Evolutionary conservation across 2,797 vertebrate genomes (phyloP), one percentile per base, ranked within the genome.

Genomic region (Amblyraja radiata): DNA sequence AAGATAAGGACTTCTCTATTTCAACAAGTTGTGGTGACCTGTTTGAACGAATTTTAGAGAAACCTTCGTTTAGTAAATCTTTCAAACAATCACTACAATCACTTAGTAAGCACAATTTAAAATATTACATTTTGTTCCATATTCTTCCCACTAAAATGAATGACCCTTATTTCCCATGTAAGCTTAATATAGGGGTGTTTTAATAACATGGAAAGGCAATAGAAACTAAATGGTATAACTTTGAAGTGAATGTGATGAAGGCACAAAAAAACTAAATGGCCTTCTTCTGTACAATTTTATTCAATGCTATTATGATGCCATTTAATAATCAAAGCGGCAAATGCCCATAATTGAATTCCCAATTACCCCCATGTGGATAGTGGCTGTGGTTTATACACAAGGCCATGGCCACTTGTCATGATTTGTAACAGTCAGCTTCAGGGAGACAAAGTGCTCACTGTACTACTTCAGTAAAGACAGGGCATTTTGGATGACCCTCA

Each of bases 381-480:
- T 23, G 16, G 84, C 16, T 1, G 10, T 86, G 25, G 25, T 63
- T 63, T n/a, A 16, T 61, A 36, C 61, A 88, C 7, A 88, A 88
- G n/a, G 84, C 32, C 84, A 88, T 1, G 14, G 61, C 1, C 14
- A 36, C 14, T 68, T 36, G 7, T 28, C 83, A 65, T 18, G 63
- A 32, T 86, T 88, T 88, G 84, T 6, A 68, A 88, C 84, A 88
- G 65, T 65, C 84, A 65, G n/a, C 84, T 68, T 88, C 65, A 32
- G 1, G 58, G 58, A 86, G 28, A 88, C 61, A 88, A 88, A 88
- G n/a, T n/a, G 61, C 8, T 65, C 28, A 65, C 58, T 86, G 83
- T 81, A 74, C 13, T 65, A 65, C 61, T 88, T 16, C n/a, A 68
- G 14, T 36, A 65, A 88, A 68, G 32, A 68, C 58, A 65, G 63